Conservation (phyloP, 2,797 vertebrate species). For the Lepidocolaptes lacrymiger region DNA sequence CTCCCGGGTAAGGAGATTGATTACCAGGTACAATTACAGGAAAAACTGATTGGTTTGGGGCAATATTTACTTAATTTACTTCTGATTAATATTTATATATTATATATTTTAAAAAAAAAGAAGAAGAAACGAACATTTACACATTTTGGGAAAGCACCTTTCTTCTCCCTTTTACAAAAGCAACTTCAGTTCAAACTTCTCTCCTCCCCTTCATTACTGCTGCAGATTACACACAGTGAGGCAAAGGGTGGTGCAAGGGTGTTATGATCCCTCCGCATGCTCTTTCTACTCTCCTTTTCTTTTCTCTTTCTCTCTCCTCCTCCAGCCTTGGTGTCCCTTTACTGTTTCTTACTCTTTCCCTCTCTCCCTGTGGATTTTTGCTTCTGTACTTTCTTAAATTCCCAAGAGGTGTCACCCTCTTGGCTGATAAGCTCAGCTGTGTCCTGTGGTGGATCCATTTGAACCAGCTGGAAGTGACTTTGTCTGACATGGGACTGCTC, state of each 20-base stretch:
- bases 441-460: not conserved
- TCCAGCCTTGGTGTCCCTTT: not conserved
- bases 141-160: not conserved
- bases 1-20: not conserved
- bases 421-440: not conserved
- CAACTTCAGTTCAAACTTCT: not conserved
- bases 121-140: not conserved
- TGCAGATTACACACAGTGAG: not conserved
- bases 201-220: not conserved
- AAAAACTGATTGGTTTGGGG: not conserved
- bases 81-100: not conserved
- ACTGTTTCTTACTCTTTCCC: not conserved
- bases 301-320: not conserved
- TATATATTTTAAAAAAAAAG: not conserved
- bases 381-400: not conserved
- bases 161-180: not conserved
- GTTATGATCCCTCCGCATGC: accelerated
- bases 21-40: not conserved
- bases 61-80: not conserved
- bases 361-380: not conserved
- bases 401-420: not conserved
- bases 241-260: not conserved
- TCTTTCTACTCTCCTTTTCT: not conserved
- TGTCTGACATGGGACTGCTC: accelerated
- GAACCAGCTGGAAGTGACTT: not conserved